phyloP scores from a whole-genome alignment of 2,888 invertebrate genomes.

The Hypselothyrea guttata region DNA sequence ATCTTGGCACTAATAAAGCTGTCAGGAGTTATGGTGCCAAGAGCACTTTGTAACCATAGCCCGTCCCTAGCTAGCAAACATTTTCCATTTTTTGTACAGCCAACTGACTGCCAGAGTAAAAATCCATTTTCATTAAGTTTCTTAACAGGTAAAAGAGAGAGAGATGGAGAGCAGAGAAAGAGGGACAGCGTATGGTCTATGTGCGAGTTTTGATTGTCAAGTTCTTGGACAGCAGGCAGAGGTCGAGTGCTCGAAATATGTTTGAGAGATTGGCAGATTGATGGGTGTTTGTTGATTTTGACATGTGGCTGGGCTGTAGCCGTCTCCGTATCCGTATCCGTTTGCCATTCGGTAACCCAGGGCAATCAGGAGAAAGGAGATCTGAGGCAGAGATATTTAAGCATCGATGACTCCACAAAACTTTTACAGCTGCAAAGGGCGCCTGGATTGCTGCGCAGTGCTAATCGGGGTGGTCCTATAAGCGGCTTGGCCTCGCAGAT shows the following conservation, averaged over 20 bases:
- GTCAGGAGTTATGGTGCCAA: too few species aligned
- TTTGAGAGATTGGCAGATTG: constrained; percentile 41
- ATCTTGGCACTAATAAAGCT: too few species aligned
- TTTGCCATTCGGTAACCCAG: background rate
- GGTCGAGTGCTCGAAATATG: constrained; percentile 13
- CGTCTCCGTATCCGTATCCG: constrained; percentile 2
- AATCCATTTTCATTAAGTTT: constrained; percentile 63
- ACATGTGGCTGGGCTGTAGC: constrained; percentile 14
- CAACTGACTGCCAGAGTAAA: constrained; percentile 33
- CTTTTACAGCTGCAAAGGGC: constrained; percentile 12
- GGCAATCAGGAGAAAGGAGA: constrained; percentile 26
- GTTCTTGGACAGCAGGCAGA: constrained; percentile 12
- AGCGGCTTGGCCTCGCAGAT: constrained; percentile 59
- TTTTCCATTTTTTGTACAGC: background rate
- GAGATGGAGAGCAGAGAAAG: background rate
- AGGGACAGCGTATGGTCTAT: constrained; percentile 3
- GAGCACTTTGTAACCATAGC: too few species aligned
- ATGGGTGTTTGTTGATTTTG: constrained; percentile 36
- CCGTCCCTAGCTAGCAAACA: too few species aligned
- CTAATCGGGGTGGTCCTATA: constrained; percentile 34
- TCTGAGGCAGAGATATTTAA: constrained; percentile 33
- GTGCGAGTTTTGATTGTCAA: constrained; percentile 17
- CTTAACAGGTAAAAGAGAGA: constrained; percentile 4
- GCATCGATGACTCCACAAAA: background rate
- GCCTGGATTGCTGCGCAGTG: background rate